phyloP scores from a whole-genome alignment of 2,888 invertebrate species.

The Rhopalosiphum nymphaeae region DNA sequence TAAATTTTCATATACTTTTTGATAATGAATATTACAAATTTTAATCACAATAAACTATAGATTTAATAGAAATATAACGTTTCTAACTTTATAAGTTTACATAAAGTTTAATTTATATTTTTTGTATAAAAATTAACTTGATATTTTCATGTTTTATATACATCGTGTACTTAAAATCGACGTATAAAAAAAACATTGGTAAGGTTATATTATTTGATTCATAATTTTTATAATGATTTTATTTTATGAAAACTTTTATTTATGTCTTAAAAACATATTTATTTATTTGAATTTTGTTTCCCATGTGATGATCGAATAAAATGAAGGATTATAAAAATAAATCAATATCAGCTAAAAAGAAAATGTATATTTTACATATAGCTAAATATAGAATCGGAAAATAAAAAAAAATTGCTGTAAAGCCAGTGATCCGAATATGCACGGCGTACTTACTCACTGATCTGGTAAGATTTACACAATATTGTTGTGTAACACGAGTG shows the following conservation, averaged over 20 bases:
- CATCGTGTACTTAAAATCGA: not conserved
- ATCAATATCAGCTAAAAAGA: not conserved
- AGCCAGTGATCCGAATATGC: not conserved
- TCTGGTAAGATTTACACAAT: not conserved
- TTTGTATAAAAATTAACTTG: not conserved
- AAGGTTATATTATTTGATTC: not conserved
- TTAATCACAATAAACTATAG: too few species aligned
- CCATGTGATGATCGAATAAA: not conserved
- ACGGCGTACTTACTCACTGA: not conserved
- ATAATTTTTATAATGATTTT: not conserved
- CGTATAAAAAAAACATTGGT: not conserved
- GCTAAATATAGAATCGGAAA: not conserved
- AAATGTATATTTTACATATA: not conserved
- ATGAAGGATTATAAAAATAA: not conserved
- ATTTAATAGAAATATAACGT: not conserved
- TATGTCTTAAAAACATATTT: not conserved
- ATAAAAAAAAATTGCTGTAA: not conserved
- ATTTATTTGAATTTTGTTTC: not conserved
- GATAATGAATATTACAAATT: not conserved
- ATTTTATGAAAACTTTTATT: not conserved
- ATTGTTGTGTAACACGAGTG: not conserved
- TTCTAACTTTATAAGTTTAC: not conserved
- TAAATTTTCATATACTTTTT: not conserved
- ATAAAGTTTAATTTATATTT: not conserved
- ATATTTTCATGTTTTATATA: not conserved